phyloP scores from a whole-genome alignment of 2,888 invertebrate genomes.

The Trachelus troglodyta region DNA sequence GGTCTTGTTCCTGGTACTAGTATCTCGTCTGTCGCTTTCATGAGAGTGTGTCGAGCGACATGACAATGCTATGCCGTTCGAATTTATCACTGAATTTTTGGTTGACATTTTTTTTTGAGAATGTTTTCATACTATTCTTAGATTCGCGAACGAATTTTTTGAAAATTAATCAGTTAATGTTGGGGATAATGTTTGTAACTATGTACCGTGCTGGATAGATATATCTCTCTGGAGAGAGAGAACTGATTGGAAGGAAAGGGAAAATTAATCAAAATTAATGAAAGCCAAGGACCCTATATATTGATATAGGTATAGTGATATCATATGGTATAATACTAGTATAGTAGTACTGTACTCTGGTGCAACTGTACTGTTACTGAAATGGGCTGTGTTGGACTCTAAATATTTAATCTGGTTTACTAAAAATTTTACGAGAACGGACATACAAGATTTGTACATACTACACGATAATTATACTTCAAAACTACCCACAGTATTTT shows the following conservation, averaged over 20 bases:
- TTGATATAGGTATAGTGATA: no score
- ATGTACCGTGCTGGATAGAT: background rate
- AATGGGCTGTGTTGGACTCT: no score
- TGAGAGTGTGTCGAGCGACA: background rate
- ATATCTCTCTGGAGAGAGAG: background rate
- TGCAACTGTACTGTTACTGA: no score
- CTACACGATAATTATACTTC: no score
- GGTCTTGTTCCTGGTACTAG: background rate
- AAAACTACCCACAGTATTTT: no score
- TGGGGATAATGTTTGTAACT: background rate
- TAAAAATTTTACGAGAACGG: no score
- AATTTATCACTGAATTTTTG: background rate
- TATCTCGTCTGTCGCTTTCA: conserved; percentile 7
- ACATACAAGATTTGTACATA: no score
- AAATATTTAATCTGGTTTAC: no score
- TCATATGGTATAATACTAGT: no score
- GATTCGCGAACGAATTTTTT: no score
- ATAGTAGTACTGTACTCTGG: no score
- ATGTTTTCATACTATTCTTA: no score
- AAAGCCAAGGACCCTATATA: conserved; percentile 4
- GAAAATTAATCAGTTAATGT: background rate
- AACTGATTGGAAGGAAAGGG: conserved; percentile 6
- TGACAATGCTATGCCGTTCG: background rate
- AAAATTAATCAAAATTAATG: conserved; percentile 16
- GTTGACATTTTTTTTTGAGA: background rate